Percentiles rank a stretch among this genome's conserved stretches.
phyloP scores from a whole-genome alignment of 2,113 vertebrate genomes.

The Sterna hirundo region DNA sequence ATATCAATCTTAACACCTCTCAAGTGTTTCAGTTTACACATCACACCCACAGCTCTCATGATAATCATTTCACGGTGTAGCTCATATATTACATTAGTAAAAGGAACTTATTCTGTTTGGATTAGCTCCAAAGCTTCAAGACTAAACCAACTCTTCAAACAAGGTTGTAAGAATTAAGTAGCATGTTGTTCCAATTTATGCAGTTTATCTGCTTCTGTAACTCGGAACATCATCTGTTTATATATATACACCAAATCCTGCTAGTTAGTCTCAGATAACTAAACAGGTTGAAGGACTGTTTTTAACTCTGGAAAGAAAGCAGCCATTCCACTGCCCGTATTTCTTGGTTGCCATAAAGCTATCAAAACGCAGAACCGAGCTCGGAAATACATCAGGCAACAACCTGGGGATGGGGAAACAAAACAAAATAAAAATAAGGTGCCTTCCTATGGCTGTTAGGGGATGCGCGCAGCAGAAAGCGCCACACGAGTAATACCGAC shows the following conservation, averaged over 20 bases:
- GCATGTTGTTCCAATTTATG: neutral
- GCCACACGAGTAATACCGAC: neutral
- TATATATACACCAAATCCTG: neutral
- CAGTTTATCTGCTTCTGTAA: neutral
- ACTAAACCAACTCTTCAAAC: neutral
- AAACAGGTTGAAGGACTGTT: neutral
- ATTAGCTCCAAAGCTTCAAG: neutral
- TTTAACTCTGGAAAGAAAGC: neutral
- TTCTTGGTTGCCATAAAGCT: neutral
- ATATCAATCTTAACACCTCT: neutral
- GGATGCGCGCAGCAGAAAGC: neutral
- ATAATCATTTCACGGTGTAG: neutral
- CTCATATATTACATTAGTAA: neutral
- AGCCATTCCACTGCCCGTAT: neutral
- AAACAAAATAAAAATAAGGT: neutral
- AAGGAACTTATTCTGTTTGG: neutral
- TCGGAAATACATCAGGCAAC: neutral
- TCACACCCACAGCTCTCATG: neutral
- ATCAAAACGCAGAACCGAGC: neutral
- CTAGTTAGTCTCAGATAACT: neutral
- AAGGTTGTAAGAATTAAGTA: neutral
- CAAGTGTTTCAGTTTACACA: neutral
- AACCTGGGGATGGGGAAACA: neutral
- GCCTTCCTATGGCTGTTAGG: neutral
- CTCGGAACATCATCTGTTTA: neutral